These are phyloP conservation scores for Rousettus leschenaultii DNA, from an alignment of 2,113 vertebrate species.

Conservation along the genomic window DNA sequence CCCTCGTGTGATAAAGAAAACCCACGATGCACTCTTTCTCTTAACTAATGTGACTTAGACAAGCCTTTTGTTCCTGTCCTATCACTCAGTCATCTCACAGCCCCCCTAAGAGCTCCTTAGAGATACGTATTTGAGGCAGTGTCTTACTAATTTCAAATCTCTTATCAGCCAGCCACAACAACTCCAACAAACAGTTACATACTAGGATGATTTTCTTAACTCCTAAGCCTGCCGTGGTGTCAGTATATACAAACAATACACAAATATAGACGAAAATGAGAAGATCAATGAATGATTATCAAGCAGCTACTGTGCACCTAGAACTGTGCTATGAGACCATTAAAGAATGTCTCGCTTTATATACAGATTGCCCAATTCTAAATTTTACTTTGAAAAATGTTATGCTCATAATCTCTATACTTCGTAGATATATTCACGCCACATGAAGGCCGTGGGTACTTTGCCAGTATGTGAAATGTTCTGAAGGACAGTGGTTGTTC, in stretches of 20 bases:
- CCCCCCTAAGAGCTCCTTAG: neutral
- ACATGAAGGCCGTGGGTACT: neutral
- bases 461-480: neutral
- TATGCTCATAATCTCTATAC: neutral
- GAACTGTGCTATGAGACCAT: neutral
- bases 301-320: neutral
- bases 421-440: neutral
- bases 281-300: neutral
- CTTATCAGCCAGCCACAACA: neutral
- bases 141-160: neutral
- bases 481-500: neutral
- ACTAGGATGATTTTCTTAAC: no score
- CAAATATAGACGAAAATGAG: neutral
- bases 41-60: neutral
- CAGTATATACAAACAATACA: neutral
- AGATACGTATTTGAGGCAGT: neutral
- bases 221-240: neutral
- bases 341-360: neutral
- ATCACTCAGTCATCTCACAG: neutral
- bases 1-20: neutral
- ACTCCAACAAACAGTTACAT: neutral
- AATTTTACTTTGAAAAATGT: constrained; percentile 5
- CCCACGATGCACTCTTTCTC: neutral
- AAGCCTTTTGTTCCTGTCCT: neutral
- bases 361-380: neutral